Base-by-base conservation (phyloP, 2,888 invertebrate species). In the Drymonia ruficornis region DNA sequence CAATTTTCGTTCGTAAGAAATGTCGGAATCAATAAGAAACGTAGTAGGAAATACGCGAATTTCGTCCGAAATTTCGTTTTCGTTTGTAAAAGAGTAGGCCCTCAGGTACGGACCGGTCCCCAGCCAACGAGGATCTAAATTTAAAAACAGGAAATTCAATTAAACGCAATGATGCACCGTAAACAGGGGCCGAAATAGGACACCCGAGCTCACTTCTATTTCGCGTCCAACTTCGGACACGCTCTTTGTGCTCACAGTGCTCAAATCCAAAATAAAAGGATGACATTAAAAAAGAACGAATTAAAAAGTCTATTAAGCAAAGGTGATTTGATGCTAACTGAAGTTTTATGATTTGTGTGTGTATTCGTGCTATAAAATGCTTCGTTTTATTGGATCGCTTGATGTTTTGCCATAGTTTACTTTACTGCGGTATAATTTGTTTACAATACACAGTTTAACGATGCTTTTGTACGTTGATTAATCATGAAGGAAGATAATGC, bases 91-190 rank as follows among this genome's bases (percentile, higher is more conserved):
- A n/a, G n/a, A n/a, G n/a, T n/a, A n/a, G n/a, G n/a, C n/a, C n/a
- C n/a, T n/a, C n/a, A 70, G 72, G 63, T 72, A 64, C 66, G 52
- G 51, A 51, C 51, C 52, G 56, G 53, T 56, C 61, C 67, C 65
- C 63, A 72, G 66, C 70, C 65, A 66, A 65, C 71, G 72, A 72
- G 77, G 67, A 66, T 81, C 83, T 86, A 84, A 87, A 89, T 91
- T 84, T 86, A 86, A 84, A 89, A 86, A 81, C 89, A 88, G 91
- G 91, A 91, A 83, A 89, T 91, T 91, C 83, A 91, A 91, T 91
- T 90, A 85, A 85, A 82, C 80, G 77, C 81, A 83, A 86, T 84
- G 87, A 87, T 89, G 85, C 84, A 83, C 81, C 73, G 79, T 88
- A 87, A 89, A 86, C 81, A 87, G 88, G 87, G 84, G 85, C 84